Conservation (phyloP, 1,140 invertebrate genomes). For the Penaeus vannamei region DNA sequence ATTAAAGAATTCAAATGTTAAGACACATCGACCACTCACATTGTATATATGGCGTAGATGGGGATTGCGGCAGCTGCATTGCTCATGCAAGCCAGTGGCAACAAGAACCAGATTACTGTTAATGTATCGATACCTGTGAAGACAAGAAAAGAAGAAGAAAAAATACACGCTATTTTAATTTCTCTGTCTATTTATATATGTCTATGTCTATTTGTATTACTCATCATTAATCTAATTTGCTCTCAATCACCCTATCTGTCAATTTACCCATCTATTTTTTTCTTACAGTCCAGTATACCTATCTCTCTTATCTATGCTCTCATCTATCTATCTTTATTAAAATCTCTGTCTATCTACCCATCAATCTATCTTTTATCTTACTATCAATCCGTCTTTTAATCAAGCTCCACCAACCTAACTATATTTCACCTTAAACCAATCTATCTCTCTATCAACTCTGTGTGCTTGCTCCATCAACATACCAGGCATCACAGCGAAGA, state of each 20-base stretch:
- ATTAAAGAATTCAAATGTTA: neutral
- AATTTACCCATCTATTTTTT: no score
- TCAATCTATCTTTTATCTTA: neutral
- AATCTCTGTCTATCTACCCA: neutral
- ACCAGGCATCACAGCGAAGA: no score
- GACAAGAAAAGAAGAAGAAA: slow-evolving; percentile 7
- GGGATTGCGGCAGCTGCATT: slow-evolving; percentile 75
- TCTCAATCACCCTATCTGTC: slow-evolving; percentile 1
- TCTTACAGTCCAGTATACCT: neutral
- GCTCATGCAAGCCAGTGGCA: slow-evolving; percentile 87
- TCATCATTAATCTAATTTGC: neutral
- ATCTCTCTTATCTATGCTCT: neutral
- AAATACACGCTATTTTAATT: neutral
- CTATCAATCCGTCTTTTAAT: no score
- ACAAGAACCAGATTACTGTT: slow-evolving; percentile 83
- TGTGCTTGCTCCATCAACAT: no score
- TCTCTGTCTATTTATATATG: slow-evolving; percentile 14
- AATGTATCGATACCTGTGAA: slow-evolving; percentile 80
- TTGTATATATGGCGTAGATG: slow-evolving; percentile 74
- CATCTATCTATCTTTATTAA: neutral
- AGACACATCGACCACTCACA: slow-evolving; percentile 70
- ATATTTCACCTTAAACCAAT: no score
- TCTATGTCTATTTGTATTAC: slow-evolving; percentile 1
- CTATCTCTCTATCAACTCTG: no score
- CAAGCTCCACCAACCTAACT: no score